Evolutionary conservation across 1,140 invertebrate genomes (phyloP).

Genomic region (Metopolophium dirhodum): DNA sequence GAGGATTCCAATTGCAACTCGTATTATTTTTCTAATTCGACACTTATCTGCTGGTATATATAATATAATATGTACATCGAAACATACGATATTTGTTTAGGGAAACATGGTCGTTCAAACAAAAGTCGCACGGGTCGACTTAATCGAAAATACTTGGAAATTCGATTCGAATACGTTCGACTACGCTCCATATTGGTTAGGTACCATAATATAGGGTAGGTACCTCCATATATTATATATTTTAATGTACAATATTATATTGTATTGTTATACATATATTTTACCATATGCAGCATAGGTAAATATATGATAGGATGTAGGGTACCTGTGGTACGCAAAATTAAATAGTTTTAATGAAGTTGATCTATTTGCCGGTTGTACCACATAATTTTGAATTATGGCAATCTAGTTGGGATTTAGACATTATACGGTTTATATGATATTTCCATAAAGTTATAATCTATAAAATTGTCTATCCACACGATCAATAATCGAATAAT

Average conservation of each 20-base stretch:
- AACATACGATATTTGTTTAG: neutral
- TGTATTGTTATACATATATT: no score
- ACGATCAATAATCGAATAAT: neutral
- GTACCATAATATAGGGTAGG: no score
- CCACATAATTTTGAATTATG: neutral
- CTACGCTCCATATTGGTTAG: no score
- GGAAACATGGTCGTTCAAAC: neutral
- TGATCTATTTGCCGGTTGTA: neutral
- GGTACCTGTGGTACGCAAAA: neutral
- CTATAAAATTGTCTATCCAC: neutral
- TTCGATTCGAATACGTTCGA: neutral
- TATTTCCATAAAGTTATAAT: neutral
- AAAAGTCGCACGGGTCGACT: neutral
- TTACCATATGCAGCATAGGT: no score
- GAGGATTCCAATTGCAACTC: neutral
- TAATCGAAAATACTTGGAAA: neutral
- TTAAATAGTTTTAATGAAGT: neutral
- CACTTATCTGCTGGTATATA: neutral
- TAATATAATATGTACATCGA: neutral
- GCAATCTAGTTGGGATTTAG: neutral
- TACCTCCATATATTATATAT: no score
- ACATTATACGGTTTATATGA: neutral
- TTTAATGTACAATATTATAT: no score
- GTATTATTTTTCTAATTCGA: slow-evolving; percentile 1
- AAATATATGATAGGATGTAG: no score